phyloP scores from a whole-genome alignment of 2,797 vertebrate genomes.

The Pterois miles region DNA sequence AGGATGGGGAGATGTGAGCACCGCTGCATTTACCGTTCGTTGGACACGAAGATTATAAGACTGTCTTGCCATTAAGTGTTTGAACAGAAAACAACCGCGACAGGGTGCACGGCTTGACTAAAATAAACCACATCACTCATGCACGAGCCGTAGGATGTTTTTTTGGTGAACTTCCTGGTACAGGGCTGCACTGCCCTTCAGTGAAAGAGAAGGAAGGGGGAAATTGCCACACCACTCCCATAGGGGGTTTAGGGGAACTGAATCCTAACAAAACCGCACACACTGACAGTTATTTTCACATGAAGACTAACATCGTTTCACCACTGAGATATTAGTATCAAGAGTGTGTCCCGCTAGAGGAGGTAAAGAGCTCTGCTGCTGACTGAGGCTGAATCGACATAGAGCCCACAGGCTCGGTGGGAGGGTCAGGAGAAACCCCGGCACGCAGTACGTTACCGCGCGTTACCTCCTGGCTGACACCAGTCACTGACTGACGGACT shows the following conservation, averaged over 20 bases:
- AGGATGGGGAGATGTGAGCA: background rate
- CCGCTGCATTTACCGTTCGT: background rate
- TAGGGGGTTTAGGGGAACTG: background rate
- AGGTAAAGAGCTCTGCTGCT: background rate
- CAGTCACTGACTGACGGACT: conserved; percentile 17
- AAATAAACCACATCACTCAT: conserved; percentile 11
- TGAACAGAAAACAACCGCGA: conserved; percentile 9
- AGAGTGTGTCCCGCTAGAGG: background rate
- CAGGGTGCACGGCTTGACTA: background rate
- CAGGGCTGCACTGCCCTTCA: conserved; percentile 32
- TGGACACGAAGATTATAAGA: too few relatives aligned
- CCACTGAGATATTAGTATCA: background rate
- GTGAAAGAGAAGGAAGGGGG: conserved; percentile 52
- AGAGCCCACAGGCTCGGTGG: conserved; percentile 46
- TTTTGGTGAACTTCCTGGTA: conserved; percentile 78
- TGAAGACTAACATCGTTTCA: background rate
- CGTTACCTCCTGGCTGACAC: conserved; percentile 19
- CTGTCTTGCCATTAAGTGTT: background rate
- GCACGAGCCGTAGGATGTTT: conserved; percentile 26
- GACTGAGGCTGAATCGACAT: background rate
- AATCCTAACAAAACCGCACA: background rate
- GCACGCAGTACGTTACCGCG: background rate
- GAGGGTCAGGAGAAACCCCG: conserved; percentile 54
- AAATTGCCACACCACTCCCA: conserved; percentile 40
- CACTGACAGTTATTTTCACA: background rate